These are phyloP conservation scores for Vireo griseus DNA, from an alignment of 2,797 vertebrate species.

Conservation along the genomic window DNA sequence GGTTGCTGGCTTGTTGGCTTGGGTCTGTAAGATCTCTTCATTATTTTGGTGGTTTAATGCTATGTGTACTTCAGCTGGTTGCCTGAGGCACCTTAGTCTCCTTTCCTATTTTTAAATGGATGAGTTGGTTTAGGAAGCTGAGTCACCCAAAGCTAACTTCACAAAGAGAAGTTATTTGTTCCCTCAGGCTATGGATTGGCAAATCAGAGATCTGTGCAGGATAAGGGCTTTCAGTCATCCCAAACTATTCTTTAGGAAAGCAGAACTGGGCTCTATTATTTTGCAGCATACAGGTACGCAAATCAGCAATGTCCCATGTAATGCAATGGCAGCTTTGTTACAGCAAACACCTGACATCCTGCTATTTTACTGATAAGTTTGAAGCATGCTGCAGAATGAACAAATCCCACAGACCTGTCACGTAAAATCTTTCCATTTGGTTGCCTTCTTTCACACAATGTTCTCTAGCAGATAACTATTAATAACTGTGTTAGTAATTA, in stretches of 20 bases:
- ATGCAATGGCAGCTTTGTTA: not conserved
- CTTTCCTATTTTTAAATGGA: not conserved
- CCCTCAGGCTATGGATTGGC: not conserved
- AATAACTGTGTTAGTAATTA: not conserved
- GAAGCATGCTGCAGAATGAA: not conserved
- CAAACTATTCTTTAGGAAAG: not conserved
- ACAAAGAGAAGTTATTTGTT: not conserved
- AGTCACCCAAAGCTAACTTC: not conserved
- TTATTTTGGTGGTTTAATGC: not conserved
- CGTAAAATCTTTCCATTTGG: not conserved
- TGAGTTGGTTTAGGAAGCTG: not conserved
- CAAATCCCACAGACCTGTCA: not conserved
- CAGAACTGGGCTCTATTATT: not conserved
- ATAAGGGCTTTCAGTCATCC: not conserved
- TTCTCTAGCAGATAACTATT: slow-evolving; percentile 8
- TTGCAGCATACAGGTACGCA: not conserved
- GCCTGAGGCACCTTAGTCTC: not conserved
- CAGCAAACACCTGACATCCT: not conserved
- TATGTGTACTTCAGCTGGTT: not conserved
- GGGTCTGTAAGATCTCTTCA: not conserved
- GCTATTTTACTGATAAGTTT: not conserved
- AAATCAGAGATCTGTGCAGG: not conserved
- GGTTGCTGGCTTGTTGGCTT: not conserved
- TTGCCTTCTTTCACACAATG: slow-evolving; percentile 1
- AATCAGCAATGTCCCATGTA: not conserved